These are phyloP conservation scores for Saturnia pavonia DNA, from an alignment of 2,888 invertebrate species.

Conservation along the genomic window DNA sequence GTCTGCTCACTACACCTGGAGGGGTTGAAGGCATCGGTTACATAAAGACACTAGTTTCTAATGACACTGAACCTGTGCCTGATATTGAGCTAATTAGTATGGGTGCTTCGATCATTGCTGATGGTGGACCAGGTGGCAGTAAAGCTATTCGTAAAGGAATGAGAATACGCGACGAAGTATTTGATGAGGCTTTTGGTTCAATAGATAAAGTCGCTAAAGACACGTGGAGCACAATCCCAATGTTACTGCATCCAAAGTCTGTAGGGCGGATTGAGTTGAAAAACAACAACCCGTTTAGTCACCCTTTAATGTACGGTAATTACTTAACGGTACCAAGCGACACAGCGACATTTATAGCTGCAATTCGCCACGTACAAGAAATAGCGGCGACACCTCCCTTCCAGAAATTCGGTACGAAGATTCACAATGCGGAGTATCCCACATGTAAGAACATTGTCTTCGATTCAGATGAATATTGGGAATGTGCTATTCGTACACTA, in stretches of 20 bases:
- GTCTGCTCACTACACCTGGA: constrained; percentile 79
- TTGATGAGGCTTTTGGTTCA: constrained; percentile 78
- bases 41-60: constrained; percentile 81
- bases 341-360: constrained; percentile 81
- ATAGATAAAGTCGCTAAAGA: constrained; percentile 71
- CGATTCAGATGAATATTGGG: constrained; percentile 86
- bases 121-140: constrained; percentile 72
- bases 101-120: constrained; percentile 84
- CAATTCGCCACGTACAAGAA: constrained; percentile 83
- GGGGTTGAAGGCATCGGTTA: constrained; percentile 86
- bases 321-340: constrained; percentile 86
- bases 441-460: constrained; percentile 74
- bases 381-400: constrained; percentile 83
- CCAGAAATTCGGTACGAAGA: constrained; percentile 77
- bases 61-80: constrained; percentile 82
- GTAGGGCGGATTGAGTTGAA: constrained; percentile 85
- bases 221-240: constrained; percentile 84
- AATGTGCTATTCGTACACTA: constrained; percentile 83
- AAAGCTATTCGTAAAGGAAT: constrained; percentile 76
- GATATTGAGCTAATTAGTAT: constrained; percentile 85
- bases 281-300: constrained; percentile 87
- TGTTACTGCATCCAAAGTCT: constrained; percentile 89
- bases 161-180: constrained; percentile 79
- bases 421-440: constrained; percentile 77
- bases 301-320: constrained; percentile 90